Conservation (phyloP, 64 coral and sea anemone genomes). For the Actinia equina region DNA sequence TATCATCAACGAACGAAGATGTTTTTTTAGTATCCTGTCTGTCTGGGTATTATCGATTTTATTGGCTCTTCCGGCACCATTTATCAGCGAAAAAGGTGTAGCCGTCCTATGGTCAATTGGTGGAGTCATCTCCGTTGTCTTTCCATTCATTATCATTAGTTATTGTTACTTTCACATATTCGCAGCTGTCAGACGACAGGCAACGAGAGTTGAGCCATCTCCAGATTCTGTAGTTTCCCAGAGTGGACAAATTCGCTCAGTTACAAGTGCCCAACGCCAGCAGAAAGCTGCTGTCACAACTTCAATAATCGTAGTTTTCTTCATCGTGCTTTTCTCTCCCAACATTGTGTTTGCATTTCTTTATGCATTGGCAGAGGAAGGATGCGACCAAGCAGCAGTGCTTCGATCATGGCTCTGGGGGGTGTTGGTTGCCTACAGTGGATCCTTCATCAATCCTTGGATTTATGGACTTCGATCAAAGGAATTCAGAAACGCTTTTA, state of each 20-base stretch:
- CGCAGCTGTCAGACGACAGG: constrained; percentile 38
- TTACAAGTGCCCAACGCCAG: constrained; percentile 18
- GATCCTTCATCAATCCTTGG: constrained; percentile 58
- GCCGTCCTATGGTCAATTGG: constrained; percentile 18
- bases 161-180: constrained; percentile 54
- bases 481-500: constrained; percentile 39
- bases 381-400: constrained; percentile 28
- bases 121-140: constrained; percentile 34
- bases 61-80: neutral
- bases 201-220: neutral
- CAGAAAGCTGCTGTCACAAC: constrained; percentile 7
- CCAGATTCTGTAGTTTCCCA: neutral
- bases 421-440: constrained; percentile 37
- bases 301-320: neutral
- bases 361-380: constrained; percentile 20
- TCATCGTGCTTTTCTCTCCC: constrained; percentile 7
- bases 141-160: constrained; percentile 34
- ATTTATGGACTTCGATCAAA: constrained; percentile 51
- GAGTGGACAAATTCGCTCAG: constrained; percentile 16
- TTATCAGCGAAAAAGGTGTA: neutral
- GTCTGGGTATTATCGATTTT: constrained; percentile 37
- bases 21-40: constrained; percentile 1
- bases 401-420: constrained; percentile 46
- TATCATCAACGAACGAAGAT: constrained; percentile 34
- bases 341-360: constrained; percentile 26